Conservation (phyloP, 2,797 vertebrate genomes). For the Prunella strophiata region DNA sequence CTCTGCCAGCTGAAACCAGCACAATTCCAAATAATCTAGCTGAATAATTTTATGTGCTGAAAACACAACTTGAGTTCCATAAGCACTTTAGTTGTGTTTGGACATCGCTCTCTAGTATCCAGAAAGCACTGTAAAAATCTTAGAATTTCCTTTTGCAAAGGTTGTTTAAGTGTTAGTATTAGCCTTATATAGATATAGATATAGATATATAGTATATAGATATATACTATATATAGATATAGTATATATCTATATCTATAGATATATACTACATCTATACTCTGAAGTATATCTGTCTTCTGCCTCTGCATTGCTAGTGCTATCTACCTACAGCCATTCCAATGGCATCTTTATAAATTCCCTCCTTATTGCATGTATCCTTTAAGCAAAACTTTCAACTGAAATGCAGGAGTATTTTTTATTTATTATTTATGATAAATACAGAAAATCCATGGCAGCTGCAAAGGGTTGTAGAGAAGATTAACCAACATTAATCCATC, state of each 20-base stretch:
- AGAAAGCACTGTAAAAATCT: neutral
- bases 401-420: neutral
- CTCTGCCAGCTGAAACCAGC: neutral
- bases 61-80: neutral
- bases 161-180: neutral
- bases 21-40: neutral
- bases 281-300: neutral
- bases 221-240: too few relatives aligned
- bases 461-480: neutral
- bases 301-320: accelerated
- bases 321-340: neutral
- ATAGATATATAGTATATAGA: too few relatives aligned
- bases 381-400: neutral
- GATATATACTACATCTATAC: too few relatives aligned
- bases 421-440: neutral
- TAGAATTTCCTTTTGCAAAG: neutral
- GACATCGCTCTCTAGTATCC: neutral
- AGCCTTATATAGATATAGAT: too few relatives aligned
- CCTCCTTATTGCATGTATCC: neutral
- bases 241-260: too few relatives aligned
- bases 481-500: neutral
- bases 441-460: neutral
- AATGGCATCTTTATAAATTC: neutral
- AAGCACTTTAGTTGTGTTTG: neutral
- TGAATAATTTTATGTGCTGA: neutral